Evolutionary conservation across 2,888 invertebrate genomes (phyloP), one percentile per base, ranked within the genome.

Genomic region (Ypsolopha scabrella): DNA sequence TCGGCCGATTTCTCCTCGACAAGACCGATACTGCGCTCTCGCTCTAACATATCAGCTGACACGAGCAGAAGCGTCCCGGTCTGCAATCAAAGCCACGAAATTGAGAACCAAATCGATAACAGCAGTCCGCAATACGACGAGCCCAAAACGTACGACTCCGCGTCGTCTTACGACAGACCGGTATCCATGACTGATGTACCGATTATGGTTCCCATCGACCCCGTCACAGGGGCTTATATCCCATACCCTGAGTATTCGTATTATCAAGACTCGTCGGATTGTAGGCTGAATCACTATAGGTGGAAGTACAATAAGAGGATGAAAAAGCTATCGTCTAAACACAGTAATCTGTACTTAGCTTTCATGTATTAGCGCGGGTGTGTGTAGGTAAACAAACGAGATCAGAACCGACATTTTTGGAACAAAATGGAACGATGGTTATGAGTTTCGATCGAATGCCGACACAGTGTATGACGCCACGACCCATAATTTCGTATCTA

Each of bases 381-480:
- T 72, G 68, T 67, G 74, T 63, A 24, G 24, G 24, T 24, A 24
- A 24, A 4, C 24, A 24, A 60, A 58, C 57, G 56, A 53, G 51
- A 54, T 55, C 9, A 58, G 58, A 56, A 59, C 60, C 57, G 63
- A 57, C 54, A 50, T 53, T 46, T 46, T 48, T 41, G 48, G 38
- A 55, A 56, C 52, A 58, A 62, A 61, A 48, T 60, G 57, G 61
- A 60, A 60, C 62, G 67, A 70, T 69, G 80, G 80, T 81, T 68
- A 77, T 65, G 83, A 86, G 86, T 86, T 86, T 85, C 85, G 80
- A 77, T 65, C 65, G 64, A 74, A 69, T 70, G 82, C 85, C 82
- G 82, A 75, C 65, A 71, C 75, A 75, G 75, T 75, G 77, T 77
- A 75, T 77, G 74, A 74, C 69, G 71, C 70, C 74, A 69, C 72